Evolutionary conservation across 1,140 invertebrate genomes (phyloP), one percentile per base, ranked within the genome.

Genomic region (Bombyx mandarina): DNA sequence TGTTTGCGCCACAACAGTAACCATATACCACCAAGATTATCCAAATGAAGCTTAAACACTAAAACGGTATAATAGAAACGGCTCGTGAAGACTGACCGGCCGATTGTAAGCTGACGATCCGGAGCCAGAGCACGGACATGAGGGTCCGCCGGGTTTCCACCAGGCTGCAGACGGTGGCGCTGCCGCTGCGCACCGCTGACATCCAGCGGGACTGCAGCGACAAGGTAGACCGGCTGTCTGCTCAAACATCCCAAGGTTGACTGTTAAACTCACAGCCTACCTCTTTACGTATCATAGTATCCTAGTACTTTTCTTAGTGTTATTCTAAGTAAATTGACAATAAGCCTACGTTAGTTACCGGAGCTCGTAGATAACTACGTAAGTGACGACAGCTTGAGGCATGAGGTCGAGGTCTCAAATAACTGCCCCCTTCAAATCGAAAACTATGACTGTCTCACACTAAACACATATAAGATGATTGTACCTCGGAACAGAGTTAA

Each of bases 111-210:
- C 91, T 90, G 49, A 93, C 92, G 50, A 93, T 93, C 58, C 91
- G 88, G 6, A 93, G 70, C 81, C 91, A 93, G 8, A 93, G 77
- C 45, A 93, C 89, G 0, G 89, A 90, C 92, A 93, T 93, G 7
- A 93, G 82, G 2, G 92, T 93, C 42, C 91, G 86, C 1, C 90
- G 87, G 0, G 92, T 93, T 77, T 93, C 92, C 65, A 93, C 91
- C 64, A 93, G 90, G 68, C 91, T 92, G 55, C 92, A 89, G 8
- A 93, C 89, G 46, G 90, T 86, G 6, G 91, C 73, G 62, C 46
- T 10, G 0, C 62, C 2, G 6, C 22, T 2, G 0, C 57, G 22
- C 0, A 60, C 67, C 5, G 79, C 75, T 3, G 7, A 9, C 42
- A 73, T 5, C 83, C 83, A 86, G 2, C 79, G 66, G 26, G 75